These are phyloP conservation scores for Mus caroli DNA, from an alignment of 2,797 vertebrate species.

Conservation along the genomic window DNA sequence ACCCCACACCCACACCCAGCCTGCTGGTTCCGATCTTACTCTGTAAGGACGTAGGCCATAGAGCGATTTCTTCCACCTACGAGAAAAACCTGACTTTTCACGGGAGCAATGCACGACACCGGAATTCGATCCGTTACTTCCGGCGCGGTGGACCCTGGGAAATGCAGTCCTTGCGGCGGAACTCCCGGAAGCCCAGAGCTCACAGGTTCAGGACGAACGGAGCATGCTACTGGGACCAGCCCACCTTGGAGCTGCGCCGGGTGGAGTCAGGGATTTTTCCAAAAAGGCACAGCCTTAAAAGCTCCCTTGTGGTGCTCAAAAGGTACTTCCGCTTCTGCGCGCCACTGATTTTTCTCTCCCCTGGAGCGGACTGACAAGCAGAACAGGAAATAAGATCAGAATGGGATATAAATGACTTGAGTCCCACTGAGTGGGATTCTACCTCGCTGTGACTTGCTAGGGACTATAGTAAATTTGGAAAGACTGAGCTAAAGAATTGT, in stretches of 20 bases:
- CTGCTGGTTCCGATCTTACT: background rate
- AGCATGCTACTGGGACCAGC: background rate
- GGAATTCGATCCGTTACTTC: background rate
- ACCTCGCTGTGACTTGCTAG: background rate
- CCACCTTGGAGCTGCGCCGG: background rate
- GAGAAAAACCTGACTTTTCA: background rate
- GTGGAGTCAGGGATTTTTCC: background rate
- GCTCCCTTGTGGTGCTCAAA: background rate
- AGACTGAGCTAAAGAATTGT: background rate
- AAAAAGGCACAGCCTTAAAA: background rate
- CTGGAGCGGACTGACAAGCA: background rate
- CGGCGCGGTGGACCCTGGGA: background rate
- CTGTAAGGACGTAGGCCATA: background rate
- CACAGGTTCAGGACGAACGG: background rate
- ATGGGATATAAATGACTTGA: background rate
- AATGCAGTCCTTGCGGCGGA: background rate
- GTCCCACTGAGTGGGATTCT: background rate
- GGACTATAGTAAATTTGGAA: background rate
- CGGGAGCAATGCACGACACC: background rate
- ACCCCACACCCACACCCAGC: background rate
- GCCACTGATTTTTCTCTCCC: background rate
- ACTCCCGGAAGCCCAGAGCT: background rate
- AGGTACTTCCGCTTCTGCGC: background rate
- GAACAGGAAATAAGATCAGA: background rate
- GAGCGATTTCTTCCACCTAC: fast-evolving